These are phyloP conservation scores for Scaptomyza caliginosa DNA, from an alignment of 2,888 invertebrate species.

Conservation along the genomic window DNA sequence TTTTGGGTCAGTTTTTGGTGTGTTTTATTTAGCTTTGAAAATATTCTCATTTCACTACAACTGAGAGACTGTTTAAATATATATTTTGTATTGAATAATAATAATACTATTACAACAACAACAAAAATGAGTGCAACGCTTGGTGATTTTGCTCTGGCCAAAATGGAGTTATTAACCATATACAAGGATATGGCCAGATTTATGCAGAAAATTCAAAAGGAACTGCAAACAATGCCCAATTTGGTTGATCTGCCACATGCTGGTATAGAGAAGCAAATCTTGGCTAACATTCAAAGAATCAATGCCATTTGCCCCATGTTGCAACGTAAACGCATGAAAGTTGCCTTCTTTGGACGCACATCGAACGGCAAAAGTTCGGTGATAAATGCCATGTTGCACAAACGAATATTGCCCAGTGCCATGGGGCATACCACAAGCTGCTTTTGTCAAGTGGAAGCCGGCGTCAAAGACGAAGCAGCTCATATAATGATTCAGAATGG, in stretches of 20 bases:
- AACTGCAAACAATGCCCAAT: constrained; percentile 22
- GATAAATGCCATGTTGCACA: constrained; percentile 99
- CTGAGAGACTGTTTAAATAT: not conserved
- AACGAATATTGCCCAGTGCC: constrained; percentile 98
- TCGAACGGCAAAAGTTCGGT: constrained; percentile 99
- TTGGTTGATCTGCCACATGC: constrained; percentile 86
- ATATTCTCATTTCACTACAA: not conserved
- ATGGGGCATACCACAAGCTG: constrained; percentile 99
- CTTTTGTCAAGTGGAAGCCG: constrained; percentile 94
- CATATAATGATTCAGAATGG: constrained; percentile 93
- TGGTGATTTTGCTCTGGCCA: constrained; percentile 98
- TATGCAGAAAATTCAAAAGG: constrained; percentile 85
- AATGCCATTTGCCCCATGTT: constrained; percentile 96
- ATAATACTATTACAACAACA: too few species aligned
- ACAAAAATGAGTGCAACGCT: constrained; percentile 84
- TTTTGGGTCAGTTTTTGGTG: constrained; percentile 61
- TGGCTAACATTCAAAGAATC: constrained; percentile 91
- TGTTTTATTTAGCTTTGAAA: not conserved
- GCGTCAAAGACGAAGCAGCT: constrained; percentile 92
- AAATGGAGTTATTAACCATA: constrained; percentile 98
- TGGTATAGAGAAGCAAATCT: constrained; percentile 88
- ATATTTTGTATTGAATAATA: constrained; percentile 36
- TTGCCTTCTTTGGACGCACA: constrained; percentile 89
- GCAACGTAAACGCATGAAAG: constrained; percentile 98
- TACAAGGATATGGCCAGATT: constrained; percentile 96